Evolutionary conservation across 1,140 invertebrate genomes (phyloP).

Genomic region (Leptoteleia sp.): DNA sequence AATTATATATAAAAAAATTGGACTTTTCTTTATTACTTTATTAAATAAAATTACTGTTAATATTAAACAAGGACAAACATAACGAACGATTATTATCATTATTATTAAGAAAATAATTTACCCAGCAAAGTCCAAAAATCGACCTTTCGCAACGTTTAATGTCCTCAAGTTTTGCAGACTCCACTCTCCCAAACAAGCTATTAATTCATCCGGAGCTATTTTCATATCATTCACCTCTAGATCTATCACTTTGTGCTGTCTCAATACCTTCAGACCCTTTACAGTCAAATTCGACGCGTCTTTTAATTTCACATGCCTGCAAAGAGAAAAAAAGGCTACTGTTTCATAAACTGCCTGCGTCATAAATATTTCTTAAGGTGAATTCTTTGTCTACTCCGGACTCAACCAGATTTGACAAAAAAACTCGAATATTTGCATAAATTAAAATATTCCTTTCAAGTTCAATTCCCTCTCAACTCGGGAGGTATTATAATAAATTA

Average conservation of each 20-base stretch:
- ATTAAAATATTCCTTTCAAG: conserved; percentile 27
- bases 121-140: conserved; percentile 83
- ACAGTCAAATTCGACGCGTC: conserved; percentile 83
- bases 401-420: too few species aligned
- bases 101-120: too few species aligned
- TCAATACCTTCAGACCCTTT: conserved; percentile 85
- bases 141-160: conserved; percentile 86
- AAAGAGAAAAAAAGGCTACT: conserved; percentile 30
- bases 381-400: conserved; percentile 1
- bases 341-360: not conserved
- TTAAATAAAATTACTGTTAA: too few species aligned
- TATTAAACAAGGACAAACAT: too few species aligned
- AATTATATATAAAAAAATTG: too few species aligned
- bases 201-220: conserved; percentile 85
- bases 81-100: too few species aligned
- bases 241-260: conserved; percentile 85
- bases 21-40: too few species aligned
- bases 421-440: not conserved
- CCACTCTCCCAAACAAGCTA: conserved; percentile 88
- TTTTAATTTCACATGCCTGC: conserved; percentile 82
- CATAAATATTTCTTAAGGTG: too few species aligned
- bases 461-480: conserved; percentile 5
- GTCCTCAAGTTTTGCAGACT: conserved; percentile 85
- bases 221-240: conserved; percentile 85
- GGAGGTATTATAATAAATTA: conserved; percentile 2